These are phyloP conservation scores for Ips nitidus DNA, from an alignment of 1,140 invertebrate genomes.

Conservation along the genomic window DNA sequence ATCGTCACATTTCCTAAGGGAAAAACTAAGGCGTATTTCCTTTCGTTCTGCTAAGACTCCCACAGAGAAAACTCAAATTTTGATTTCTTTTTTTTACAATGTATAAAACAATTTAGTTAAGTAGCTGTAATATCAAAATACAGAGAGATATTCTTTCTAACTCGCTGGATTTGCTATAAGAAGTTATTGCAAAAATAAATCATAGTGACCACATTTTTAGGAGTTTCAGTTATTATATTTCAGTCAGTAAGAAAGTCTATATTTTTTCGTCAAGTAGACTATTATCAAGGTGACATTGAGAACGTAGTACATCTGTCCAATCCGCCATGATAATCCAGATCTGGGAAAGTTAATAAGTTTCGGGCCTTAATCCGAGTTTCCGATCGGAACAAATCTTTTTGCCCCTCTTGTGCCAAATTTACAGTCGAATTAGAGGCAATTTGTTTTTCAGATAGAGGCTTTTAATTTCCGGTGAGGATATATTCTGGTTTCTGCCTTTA, in stretches of 20 bases:
- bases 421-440: conserved; percentile 11
- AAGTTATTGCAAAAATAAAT: too few species aligned
- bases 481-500: background rate
- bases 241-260: too few species aligned
- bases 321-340: background rate
- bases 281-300: too few species aligned
- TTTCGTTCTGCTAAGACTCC: conserved; percentile 9
- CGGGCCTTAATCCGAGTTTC: background rate
- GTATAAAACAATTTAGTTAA: background rate
- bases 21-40: conserved; percentile 5
- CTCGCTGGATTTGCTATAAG: too few species aligned
- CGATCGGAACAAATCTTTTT: conserved; percentile 9
- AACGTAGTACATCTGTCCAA: background rate
- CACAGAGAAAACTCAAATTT: background rate
- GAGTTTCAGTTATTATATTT: too few species aligned
- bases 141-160: too few species aligned
- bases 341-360: conserved; percentile 2
- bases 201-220: too few species aligned
- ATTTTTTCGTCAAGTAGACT: too few species aligned
- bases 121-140: too few species aligned
- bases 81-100: background rate
- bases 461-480: conserved; percentile 8
- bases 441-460: background rate
- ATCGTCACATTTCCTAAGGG: conserved; percentile 18
- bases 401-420: conserved; percentile 7